phyloP scores from a whole-genome alignment of 2,797 vertebrate species.

The Rhynchonycteris naso region DNA sequence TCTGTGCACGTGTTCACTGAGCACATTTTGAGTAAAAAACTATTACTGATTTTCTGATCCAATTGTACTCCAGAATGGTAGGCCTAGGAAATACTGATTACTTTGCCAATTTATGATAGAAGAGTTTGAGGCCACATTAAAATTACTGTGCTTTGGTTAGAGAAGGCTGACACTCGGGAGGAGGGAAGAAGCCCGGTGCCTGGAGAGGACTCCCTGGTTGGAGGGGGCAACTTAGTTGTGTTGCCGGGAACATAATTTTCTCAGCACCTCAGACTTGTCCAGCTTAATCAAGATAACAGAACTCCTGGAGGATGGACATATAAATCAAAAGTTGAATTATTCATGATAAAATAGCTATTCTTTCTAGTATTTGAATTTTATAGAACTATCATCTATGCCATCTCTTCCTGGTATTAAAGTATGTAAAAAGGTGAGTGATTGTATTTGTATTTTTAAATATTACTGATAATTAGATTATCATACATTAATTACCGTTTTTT shows the following conservation, averaged over 20 bases:
- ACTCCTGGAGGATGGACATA: background rate
- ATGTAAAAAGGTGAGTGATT: background rate
- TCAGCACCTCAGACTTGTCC: background rate
- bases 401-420: background rate
- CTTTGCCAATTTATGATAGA: background rate
- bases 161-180: background rate
- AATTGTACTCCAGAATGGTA: background rate
- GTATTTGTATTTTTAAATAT: conserved; percentile 1
- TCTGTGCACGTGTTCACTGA: background rate
- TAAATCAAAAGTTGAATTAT: conserved; percentile 61
- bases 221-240: background rate
- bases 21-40: background rate
- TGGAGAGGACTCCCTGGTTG: background rate
- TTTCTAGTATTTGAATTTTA: conserved; percentile 38
- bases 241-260: background rate
- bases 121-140: background rate
- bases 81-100: background rate
- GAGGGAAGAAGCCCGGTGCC: background rate
- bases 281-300: conserved; percentile 23
- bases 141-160: background rate
- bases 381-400: background rate
- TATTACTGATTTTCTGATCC: background rate
- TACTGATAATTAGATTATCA: background rate
- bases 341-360: background rate
- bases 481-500: background rate